phyloP scores from a whole-genome alignment of 2,797 vertebrate species.

The Eulemur coronatus region DNA sequence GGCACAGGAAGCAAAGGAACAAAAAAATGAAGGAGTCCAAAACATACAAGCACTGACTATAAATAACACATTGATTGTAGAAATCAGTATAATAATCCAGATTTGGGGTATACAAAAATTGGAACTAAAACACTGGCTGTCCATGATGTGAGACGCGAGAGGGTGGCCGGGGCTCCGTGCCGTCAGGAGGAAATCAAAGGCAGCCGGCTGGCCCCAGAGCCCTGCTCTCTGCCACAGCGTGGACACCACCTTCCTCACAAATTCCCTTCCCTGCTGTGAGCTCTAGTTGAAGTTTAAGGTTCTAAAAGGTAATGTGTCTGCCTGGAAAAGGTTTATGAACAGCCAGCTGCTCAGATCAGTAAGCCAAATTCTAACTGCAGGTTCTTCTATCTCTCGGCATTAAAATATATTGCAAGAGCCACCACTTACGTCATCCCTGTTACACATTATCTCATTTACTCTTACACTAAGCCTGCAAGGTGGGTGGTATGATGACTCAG shows the following conservation, averaged over 20 bases:
- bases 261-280: background rate
- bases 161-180: too few species aligned
- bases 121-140: background rate
- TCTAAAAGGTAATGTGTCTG: background rate
- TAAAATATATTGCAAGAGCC: background rate
- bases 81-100: background rate
- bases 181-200: too few species aligned
- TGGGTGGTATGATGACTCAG: background rate
- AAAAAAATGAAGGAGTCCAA: background rate
- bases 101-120: background rate
- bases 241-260: rapidly evolving
- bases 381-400: background rate
- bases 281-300: background rate
- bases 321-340: background rate
- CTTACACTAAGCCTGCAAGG: background rate
- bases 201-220: background rate
- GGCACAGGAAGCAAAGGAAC: background rate
- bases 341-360: background rate
- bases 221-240: too few species aligned
- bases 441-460: background rate
- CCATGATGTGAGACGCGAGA: too few species aligned
- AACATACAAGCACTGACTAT: background rate
- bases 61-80: background rate
- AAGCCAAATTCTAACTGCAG: background rate
- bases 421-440: background rate